Conservation (phyloP, 1,140 invertebrate species). For the Ostrea edulis region DNA sequence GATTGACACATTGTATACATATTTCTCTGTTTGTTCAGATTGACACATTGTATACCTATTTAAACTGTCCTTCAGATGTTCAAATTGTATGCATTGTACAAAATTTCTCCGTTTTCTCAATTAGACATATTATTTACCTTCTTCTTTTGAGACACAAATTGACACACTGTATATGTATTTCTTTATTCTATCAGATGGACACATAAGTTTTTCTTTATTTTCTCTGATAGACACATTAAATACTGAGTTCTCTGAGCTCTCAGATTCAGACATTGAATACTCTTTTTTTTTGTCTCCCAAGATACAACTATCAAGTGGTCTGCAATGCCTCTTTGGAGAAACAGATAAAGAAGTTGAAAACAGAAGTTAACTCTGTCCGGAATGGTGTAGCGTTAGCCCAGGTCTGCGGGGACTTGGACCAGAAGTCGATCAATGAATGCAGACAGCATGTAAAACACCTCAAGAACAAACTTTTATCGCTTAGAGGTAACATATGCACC, state of each 20-base stretch:
- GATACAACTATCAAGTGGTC: constrained; percentile 29
- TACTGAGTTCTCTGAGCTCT: not conserved
- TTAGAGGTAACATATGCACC: not conserved
- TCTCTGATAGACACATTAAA: not conserved
- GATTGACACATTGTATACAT: too few species aligned
- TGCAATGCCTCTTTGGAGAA: not conserved
- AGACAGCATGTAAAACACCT: constrained; percentile 16
- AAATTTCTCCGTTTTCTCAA: too few species aligned
- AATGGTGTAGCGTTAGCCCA: not conserved
- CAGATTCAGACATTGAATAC: not conserved
- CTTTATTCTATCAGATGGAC: too few species aligned
- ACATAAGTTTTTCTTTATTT: not conserved
- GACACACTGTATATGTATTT: too few species aligned
- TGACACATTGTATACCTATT: too few species aligned
- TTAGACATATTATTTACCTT: too few species aligned
- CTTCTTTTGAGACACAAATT: too few species aligned
- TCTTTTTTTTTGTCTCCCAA: not conserved
- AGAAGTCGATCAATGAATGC: not conserved
- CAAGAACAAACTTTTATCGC: not conserved
- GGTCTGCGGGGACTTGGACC: constrained; percentile 13
- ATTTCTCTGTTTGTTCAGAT: too few species aligned
- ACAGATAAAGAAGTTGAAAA: constrained; percentile 34
- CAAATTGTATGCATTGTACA: too few species aligned
- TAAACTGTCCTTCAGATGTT: too few species aligned
- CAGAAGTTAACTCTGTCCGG: not conserved